phyloP scores from a whole-genome alignment of 1,140 invertebrate genomes.

The Cryptotermes secundus region DNA sequence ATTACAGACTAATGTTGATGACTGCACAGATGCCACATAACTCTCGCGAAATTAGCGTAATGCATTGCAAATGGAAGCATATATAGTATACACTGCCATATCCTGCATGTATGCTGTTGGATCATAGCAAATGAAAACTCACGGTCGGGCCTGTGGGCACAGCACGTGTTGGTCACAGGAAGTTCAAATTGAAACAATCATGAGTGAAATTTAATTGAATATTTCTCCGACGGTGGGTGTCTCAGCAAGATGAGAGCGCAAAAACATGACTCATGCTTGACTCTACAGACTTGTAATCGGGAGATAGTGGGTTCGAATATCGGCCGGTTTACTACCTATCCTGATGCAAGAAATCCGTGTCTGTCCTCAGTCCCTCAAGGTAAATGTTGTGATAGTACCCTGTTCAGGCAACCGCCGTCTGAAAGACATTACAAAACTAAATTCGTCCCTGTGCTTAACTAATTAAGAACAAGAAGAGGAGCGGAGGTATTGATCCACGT shows the following conservation, averaged over 20 bases:
- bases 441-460: no score
- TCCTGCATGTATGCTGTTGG: neutral
- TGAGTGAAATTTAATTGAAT: neutral
- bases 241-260: neutral
- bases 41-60: neutral
- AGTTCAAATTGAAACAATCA: neutral
- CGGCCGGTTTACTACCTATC: no score
- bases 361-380: no score
- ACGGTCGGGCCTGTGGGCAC: neutral
- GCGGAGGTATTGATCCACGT: no score
- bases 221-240: neutral
- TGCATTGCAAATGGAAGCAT: neutral
- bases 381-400: no score
- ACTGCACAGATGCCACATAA: neutral
- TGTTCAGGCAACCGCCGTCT: no score
- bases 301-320: no score
- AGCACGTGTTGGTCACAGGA: neutral
- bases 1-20: constrained; percentile 11
- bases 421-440: no score
- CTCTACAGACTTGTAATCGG: no score
- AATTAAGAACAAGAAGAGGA: no score
- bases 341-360: no score
- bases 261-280: neutral
- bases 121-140: neutral
- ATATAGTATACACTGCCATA: neutral